phyloP scores from a whole-genome alignment of 1,140 invertebrate species.

The Melipona quadrifasciata region DNA sequence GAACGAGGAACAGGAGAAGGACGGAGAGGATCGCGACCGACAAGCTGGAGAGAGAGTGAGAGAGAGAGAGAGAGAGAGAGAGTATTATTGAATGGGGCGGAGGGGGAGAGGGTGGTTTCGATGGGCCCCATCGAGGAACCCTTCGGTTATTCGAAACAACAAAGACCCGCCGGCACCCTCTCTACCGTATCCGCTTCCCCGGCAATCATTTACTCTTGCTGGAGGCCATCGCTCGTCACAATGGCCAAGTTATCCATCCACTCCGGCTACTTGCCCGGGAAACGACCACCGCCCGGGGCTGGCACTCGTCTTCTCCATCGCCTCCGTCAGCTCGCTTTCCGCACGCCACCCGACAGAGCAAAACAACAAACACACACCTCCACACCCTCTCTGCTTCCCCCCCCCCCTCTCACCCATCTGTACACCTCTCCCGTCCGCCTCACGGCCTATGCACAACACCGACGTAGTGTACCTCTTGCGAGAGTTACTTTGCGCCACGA shows the following conservation, averaged over 20 bases:
- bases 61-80: not conserved
- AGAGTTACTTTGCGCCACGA: conserved; percentile 59
- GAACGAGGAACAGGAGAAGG: conserved; percentile 21
- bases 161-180: conserved; percentile 76
- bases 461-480: conserved; percentile 36
- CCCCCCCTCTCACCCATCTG: too few species aligned
- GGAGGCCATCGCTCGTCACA: conserved; percentile 78
- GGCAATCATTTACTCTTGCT: conserved; percentile 80
- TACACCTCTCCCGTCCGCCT: not conserved
- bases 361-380: conserved; percentile 43
- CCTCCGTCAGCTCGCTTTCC: conserved; percentile 62
- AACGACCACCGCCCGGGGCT: conserved; percentile 73
- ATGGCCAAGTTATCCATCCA: conserved; percentile 81
- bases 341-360: conserved; percentile 35
- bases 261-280: conserved; percentile 79
- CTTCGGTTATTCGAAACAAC: conserved; percentile 81
- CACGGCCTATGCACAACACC: not conserved
- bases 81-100: not conserved
- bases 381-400: not conserved
- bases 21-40: not conserved
- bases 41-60: not conserved
- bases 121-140: conserved; percentile 73
- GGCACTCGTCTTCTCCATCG: conserved; percentile 71
- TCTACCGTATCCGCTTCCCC: conserved; percentile 68
- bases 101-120: conserved; percentile 47